phyloP scores from a whole-genome alignment of 2,797 vertebrate genomes.

The Falco berigora region DNA sequence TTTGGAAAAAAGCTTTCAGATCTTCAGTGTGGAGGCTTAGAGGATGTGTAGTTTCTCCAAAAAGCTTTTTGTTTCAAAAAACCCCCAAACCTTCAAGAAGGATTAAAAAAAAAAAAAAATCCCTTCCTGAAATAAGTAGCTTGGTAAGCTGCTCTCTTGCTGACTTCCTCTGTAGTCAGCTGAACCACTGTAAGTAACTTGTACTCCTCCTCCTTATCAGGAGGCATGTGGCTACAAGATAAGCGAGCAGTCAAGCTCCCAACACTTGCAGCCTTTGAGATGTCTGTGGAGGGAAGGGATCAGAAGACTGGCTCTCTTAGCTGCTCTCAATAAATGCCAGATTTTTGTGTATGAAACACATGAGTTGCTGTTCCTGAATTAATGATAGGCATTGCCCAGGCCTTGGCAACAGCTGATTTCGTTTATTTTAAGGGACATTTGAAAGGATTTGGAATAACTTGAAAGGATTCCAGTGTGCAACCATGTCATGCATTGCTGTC shows the following conservation, averaged over 20 bases:
- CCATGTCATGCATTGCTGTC: neutral
- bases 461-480: neutral
- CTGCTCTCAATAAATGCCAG: neutral
- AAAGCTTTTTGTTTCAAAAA: neutral
- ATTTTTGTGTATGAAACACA: neutral
- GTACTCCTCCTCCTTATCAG: neutral
- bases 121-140: neutral
- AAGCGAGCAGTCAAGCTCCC: neutral
- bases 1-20: neutral
- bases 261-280: neutral
- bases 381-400: neutral
- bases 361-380: neutral
- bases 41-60: neutral
- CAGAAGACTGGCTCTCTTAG: neutral
- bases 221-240: constrained; percentile 1
- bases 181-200: neutral
- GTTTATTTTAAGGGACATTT: neutral
- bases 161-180: neutral
- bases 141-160: neutral
- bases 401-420: neutral
- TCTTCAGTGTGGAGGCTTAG: neutral
- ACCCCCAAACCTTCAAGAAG: neutral
- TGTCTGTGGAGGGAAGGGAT: neutral
- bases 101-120: neutral
- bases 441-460: neutral